Base-by-base conservation (phyloP, 2,113 vertebrate species). In the Perca fluviatilis region DNA sequence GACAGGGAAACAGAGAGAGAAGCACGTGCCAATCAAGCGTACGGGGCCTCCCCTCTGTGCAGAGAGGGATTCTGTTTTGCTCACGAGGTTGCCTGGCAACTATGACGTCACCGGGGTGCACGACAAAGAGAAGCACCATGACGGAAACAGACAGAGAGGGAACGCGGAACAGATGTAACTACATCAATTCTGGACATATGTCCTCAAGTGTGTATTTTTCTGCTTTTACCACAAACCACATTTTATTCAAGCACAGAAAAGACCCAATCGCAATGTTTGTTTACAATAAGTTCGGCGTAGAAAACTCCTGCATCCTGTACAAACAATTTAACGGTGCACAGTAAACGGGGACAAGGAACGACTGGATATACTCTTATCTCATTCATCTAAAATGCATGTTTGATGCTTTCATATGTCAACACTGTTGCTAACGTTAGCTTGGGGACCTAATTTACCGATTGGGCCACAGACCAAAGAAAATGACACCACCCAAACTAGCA, bases 1-100 rank as follows among this genome's bases (percentile, higher is more conserved):
- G 67, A 65, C 74, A 21, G 69, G 62, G 53, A 50, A 30, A 51
- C 16, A 15, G 19, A 56, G 68, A 56, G 15, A 21, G 56, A 51
- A 71, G 68, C 89, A 88, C 71, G 70, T 92, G 91, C 76, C 86
- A 57, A 62, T 88, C 86, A 80, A 77, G 85, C 54, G 68, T 73
- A 50, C 68, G 77, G 92, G 90, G 85, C 92, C 91, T 91, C 90
- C 94, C 90, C 86, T 88, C 87, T 56, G 82, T 64, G 73, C 77
- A 72, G 84, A 93, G 90, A 93, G 94, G 93, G 93, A 95, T 90
- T 96, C 95, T 95, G 95, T 95, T 95, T 92, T 94, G 91, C 93
- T 94, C 87, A 33, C 6, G 4, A 51, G 80, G 95, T 95, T 95
- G 91, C 95, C 85, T 68, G 69, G 95, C 90, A 95, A 96, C 94